phyloP scores from a whole-genome alignment of 2,797 vertebrate genomes.

The Ctenosaura bakeri region DNA sequence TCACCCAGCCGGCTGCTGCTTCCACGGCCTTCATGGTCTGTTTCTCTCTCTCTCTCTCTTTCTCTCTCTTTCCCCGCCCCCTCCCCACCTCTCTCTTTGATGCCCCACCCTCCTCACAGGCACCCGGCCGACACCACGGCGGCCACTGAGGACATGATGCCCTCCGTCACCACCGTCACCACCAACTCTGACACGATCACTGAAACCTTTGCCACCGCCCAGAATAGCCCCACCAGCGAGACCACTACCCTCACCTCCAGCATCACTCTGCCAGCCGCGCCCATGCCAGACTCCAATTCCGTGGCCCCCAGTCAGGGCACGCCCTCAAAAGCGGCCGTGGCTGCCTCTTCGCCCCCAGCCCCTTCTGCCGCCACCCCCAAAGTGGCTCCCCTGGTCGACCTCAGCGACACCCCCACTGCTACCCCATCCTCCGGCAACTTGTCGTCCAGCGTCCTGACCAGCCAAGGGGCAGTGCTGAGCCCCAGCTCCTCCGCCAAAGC shows the following conservation, averaged over 20 bases:
- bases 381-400: constrained; percentile 93
- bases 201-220: constrained; percentile 94
- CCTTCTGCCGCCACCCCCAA: constrained; percentile 74
- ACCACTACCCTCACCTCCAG: constrained; percentile 96
- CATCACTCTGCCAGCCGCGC: constrained; percentile 83
- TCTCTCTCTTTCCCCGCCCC: constrained; percentile 81
- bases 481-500: constrained; percentile 65
- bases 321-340: constrained; percentile 79
- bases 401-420: constrained; percentile 86
- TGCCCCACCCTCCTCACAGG: constrained; percentile 91
- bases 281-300: constrained; percentile 83
- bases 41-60: constrained; percentile 59
- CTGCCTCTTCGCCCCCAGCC: constrained; percentile 71
- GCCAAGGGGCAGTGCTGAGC: constrained; percentile 78
- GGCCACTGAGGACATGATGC: constrained; percentile 95
- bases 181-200: constrained; percentile 97
- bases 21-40: constrained; percentile 16
- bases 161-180: constrained; percentile 91
- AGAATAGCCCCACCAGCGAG: constrained; percentile 98
- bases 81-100: constrained; percentile 85
- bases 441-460: constrained; percentile 77
- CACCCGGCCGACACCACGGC: constrained; percentile 90
- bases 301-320: constrained; percentile 75
- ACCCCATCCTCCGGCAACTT: constrained; percentile 71
- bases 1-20: constrained; percentile 68